Conservation (phyloP, 2,797 vertebrate species). For the Halcyon chelicuti region DNA sequence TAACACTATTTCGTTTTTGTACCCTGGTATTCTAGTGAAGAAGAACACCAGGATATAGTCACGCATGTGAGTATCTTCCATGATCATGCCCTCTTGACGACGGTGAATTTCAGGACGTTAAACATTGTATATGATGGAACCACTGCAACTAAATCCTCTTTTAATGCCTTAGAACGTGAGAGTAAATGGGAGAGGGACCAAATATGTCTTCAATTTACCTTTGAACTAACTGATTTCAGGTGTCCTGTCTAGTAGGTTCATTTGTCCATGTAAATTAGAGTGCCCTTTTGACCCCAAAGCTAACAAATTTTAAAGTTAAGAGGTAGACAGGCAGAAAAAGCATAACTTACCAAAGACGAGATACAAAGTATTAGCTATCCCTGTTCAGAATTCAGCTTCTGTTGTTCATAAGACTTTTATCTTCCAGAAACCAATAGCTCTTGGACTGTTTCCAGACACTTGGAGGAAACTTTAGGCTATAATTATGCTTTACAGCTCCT, state of each 20-base stretch:
- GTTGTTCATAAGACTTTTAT: not conserved
- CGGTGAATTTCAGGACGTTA: not conserved
- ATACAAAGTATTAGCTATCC: not conserved
- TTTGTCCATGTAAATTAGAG: constrained; percentile 33
- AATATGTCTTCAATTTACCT: constrained; percentile 60
- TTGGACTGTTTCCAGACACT: constrained; percentile 7
- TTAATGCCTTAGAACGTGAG: constrained; percentile 12
- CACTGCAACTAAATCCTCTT: not conserved
- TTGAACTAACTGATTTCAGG: constrained; percentile 55
- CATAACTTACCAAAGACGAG: not conserved
- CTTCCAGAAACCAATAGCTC: not conserved
- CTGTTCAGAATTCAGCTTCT: not conserved
- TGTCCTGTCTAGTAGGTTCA: not conserved
- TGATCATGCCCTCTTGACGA: not conserved
- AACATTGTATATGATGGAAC: not conserved
- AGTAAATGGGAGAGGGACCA: not conserved
- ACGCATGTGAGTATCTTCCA: not conserved
- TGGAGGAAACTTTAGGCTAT: not conserved
- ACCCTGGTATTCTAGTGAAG: not conserved
- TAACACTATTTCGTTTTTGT: not conserved
- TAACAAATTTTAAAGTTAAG: constrained; percentile 29
- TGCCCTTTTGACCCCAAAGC: constrained; percentile 5
- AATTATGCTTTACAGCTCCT: not conserved
- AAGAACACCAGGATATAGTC: not conserved
- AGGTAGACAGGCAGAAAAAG: not conserved